A percentile compares a stretch with the other conserved stretches of the same genome.
Conservation (phyloP, 2,888 invertebrate genomes). For the Cyaniris semiargus region DNA sequence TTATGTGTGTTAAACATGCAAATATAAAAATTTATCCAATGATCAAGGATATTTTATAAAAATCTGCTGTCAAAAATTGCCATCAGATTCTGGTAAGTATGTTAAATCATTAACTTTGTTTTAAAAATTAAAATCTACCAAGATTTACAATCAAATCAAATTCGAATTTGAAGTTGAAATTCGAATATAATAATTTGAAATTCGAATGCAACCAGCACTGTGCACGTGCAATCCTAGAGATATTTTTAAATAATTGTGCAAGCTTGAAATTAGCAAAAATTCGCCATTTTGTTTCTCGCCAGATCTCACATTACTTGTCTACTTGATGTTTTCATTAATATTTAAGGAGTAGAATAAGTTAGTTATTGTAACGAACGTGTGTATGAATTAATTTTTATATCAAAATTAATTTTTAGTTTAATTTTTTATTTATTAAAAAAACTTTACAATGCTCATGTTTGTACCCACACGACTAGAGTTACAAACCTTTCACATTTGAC, state of each 20-base stretch:
- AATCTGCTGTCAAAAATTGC: no score
- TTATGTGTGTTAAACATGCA: no score
- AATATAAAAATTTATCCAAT: no score
- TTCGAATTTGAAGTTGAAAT: not conserved
- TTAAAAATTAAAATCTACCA: not conserved
- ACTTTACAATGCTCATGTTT: not conserved
- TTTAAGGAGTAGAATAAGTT: conserved; percentile 4
- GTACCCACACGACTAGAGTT: not conserved
- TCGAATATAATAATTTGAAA: not conserved
- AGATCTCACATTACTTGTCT: conserved; percentile 29
- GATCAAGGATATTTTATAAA: no score
- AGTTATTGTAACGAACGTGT: conserved; percentile 24
- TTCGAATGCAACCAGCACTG: not conserved
- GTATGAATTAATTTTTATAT: conserved; percentile 13
- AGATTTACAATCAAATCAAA: no score
- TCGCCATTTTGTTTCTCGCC: not conserved
- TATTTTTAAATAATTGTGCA: not conserved
- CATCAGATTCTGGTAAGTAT: no score
- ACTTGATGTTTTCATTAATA: conserved; percentile 25
- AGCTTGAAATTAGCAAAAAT: not conserved
- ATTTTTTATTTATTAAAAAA: not conserved
- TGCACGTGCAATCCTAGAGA: not conserved
- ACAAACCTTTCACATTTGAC: not conserved
- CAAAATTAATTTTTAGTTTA: not conserved
- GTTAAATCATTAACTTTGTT: not conserved